Evolutionary conservation across 2,797 vertebrate genomes (phyloP).

Genomic region (Lophura swinhoii): DNA sequence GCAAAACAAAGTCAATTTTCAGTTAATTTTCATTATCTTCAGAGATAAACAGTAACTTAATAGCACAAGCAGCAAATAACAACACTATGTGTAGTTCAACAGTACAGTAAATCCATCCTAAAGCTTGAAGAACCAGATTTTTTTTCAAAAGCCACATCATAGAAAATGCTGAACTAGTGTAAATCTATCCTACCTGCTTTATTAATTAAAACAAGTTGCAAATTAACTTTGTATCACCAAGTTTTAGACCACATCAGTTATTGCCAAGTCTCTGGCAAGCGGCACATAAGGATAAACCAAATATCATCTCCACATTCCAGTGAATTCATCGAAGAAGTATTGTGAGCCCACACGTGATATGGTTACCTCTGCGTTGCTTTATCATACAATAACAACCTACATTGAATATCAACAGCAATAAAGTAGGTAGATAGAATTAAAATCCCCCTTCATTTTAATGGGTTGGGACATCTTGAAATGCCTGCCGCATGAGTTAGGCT

Average conservation of each 20-base stretch:
- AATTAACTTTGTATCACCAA: background rate
- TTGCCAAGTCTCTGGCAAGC: background rate
- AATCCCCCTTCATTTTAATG: background rate
- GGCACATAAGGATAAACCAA: background rate
- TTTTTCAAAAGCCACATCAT: background rate
- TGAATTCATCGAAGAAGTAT: background rate
- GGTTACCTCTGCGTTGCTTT: background rate
- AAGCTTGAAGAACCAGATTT: background rate
- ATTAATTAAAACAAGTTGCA: background rate
- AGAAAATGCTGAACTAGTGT: background rate
- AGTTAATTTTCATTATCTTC: slow-evolving; percentile 37
- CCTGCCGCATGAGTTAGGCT: background rate
- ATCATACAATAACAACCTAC: background rate
- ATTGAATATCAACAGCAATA: background rate
- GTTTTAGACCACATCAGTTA: background rate
- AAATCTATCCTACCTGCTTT: background rate
- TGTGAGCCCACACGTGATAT: rapidly evolving
- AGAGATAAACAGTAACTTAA: slow-evolving; percentile 35
- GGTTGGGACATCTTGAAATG: background rate
- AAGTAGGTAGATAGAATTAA: background rate
- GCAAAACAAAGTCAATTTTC: slow-evolving; percentile 13
- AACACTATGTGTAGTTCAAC: background rate
- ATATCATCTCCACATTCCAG: rapidly evolving
- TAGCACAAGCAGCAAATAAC: slow-evolving; percentile 13
- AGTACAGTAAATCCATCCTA: slow-evolving; percentile 44